These are phyloP conservation scores for Coecobrya sp. DNA, from an alignment of 2,888 invertebrate species.

Conservation along the genomic window DNA sequence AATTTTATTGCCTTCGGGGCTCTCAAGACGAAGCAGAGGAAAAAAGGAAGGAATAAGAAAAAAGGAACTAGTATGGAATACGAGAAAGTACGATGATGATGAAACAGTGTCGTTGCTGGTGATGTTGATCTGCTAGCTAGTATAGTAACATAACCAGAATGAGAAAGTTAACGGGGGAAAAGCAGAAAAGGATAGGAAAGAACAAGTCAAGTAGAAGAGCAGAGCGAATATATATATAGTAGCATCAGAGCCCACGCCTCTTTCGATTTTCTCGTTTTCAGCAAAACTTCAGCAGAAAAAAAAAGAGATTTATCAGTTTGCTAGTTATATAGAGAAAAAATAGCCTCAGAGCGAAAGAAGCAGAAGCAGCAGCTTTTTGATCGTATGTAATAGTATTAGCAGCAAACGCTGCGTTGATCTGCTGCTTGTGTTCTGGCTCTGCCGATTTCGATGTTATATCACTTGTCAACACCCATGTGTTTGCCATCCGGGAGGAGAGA, in stretches of 20 bases:
- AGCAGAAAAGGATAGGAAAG: constrained; percentile 9
- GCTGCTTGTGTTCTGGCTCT: neutral
- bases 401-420: neutral
- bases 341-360: constrained; percentile 5
- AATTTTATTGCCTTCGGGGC: constrained; percentile 75
- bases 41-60: neutral
- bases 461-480: constrained; percentile 85
- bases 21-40: constrained; percentile 38
- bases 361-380: constrained; percentile 6
- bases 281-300: constrained; percentile 70
- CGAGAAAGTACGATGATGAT: constrained; percentile 5
- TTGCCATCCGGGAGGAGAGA: constrained; percentile 79
- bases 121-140: neutral
- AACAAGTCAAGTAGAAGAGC: constrained; percentile 64
- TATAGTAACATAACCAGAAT: constrained; percentile 23
- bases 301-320: constrained; percentile 72
- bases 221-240: no score
- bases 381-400: constrained; percentile 37
- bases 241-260: constrained; percentile 61
- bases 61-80: neutral
- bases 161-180: neutral
- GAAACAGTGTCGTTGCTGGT: neutral
- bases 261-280: constrained; percentile 71
- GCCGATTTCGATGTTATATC: constrained; percentile 65
- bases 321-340: constrained; percentile 42